Evolutionary conservation across 1,140 invertebrate genomes (phyloP).

Genomic region (Aphelenchoides avenae): DNA sequence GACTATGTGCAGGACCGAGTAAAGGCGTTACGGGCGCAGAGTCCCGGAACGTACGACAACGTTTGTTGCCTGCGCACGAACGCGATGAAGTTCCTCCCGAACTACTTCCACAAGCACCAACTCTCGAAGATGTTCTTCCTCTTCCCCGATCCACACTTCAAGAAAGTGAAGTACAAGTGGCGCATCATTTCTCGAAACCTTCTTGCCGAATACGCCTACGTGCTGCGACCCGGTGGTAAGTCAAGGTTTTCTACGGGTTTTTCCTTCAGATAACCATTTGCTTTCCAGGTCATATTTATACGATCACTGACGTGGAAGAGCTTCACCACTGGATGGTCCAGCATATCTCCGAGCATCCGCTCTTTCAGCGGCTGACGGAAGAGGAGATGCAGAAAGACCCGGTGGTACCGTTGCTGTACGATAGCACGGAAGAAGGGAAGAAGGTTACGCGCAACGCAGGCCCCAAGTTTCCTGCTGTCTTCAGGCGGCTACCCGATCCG

Average conservation of each 20-base stretch:
- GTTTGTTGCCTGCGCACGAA: slow-evolving; percentile 91
- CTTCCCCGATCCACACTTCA: slow-evolving; percentile 99
- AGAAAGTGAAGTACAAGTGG: slow-evolving; percentile 98
- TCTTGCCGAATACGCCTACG: slow-evolving; percentile 92
- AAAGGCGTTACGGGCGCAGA: slow-evolving; percentile 73
- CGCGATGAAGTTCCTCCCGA: slow-evolving; percentile 95
- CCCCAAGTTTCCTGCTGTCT: slow-evolving; percentile 86
- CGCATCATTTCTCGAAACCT: slow-evolving; percentile 88
- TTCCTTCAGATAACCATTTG: too few relatives aligned
- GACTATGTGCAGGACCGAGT: slow-evolving; percentile 96
- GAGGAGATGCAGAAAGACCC: slow-evolving; percentile 74
- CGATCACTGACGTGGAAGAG: slow-evolving; percentile 94
- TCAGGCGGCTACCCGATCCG: slow-evolving; percentile 27
- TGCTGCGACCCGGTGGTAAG: slow-evolving; percentile 74
- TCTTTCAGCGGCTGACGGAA: slow-evolving; percentile 74
- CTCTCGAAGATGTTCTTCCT: slow-evolving; percentile 97
- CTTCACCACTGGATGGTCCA: slow-evolving; percentile 92
- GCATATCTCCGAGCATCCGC: slow-evolving; percentile 83
- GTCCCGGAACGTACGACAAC: slow-evolving; percentile 79
- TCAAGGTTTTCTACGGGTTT: slow-evolving; percentile 42
- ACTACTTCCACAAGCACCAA: slow-evolving; percentile 92
- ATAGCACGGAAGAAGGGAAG: slow-evolving; percentile 93
- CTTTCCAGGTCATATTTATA: slow-evolving; percentile 81
- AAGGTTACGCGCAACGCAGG: slow-evolving; percentile 94
- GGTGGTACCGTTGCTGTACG: slow-evolving; percentile 79